A percentile compares a stretch with the other conserved stretches of the same genome.
Conservation (phyloP, 2,888 invertebrate species). For the Drosophila fungiperda region DNA sequence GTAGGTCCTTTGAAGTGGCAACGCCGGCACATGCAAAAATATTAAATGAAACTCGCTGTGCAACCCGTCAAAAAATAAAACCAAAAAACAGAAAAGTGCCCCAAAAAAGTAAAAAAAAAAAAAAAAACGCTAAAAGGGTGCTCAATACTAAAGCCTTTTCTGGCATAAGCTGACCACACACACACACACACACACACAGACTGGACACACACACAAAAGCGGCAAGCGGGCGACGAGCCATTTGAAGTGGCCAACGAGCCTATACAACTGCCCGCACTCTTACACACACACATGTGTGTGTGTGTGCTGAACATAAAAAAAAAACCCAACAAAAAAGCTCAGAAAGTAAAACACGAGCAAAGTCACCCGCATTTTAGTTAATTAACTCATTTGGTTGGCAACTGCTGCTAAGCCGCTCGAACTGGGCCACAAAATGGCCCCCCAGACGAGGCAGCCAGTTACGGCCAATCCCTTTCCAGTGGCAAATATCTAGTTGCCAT, state of each 20-base stretch:
- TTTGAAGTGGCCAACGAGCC: slow-evolving; percentile 66
- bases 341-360: slow-evolving; percentile 60
- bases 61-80: slow-evolving; percentile 30
- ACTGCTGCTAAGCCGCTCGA: slow-evolving; percentile 73
- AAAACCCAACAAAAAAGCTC: background rate
- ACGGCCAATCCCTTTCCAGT: background rate
- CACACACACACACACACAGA: slow-evolving; percentile 74
- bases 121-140: slow-evolving; percentile 70
- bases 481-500: background rate
- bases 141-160: slow-evolving; percentile 76
- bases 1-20: slow-evolving; percentile 73
- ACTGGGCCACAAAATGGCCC: slow-evolving; percentile 58
- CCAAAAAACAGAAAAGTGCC: slow-evolving; percentile 20
- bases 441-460: slow-evolving; percentile 3
- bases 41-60: slow-evolving; percentile 73
- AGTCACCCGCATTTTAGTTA: slow-evolving; percentile 85
- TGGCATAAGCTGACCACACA: slow-evolving; percentile 77
- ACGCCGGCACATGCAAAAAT: slow-evolving; percentile 71
- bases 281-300: background rate
- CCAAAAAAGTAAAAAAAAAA: slow-evolving; percentile 56
- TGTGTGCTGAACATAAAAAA: slow-evolving; percentile 24
- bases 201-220: slow-evolving; percentile 47
- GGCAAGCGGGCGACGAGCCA: slow-evolving; percentile 35
- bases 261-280: slow-evolving; percentile 34
- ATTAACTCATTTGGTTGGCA: slow-evolving; percentile 85